phyloP scores from a whole-genome alignment of 2,888 invertebrate species.

The Mesorhabditis belari region DNA sequence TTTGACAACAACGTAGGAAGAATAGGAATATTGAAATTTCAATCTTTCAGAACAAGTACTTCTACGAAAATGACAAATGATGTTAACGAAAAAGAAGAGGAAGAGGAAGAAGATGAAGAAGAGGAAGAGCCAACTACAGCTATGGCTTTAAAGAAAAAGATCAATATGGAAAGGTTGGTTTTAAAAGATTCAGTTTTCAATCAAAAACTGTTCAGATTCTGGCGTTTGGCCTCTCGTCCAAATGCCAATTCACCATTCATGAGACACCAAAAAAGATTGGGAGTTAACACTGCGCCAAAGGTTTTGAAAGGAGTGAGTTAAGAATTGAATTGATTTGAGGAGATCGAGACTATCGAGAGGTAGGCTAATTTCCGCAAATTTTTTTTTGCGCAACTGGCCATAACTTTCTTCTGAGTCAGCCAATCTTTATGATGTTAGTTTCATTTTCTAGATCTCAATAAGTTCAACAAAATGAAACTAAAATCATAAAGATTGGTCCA shows the following conservation, averaged over 20 bases:
- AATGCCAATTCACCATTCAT: conserved; percentile 17
- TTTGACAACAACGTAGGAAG: too few species aligned
- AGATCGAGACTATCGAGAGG: too few species aligned
- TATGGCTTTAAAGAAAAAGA: conserved; percentile 5
- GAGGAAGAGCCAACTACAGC: conserved; percentile 2
- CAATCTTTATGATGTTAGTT: too few species aligned
- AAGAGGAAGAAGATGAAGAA: conserved; percentile 9
- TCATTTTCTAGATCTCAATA: too few species aligned
- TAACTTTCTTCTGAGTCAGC: too few species aligned
- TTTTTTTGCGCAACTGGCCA: too few species aligned
- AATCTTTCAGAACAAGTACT: conserved; percentile 1
- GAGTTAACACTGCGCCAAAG: background rate
- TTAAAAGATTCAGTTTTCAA: conserved; percentile 23
- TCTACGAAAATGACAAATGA: conserved; percentile 2
- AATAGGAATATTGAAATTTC: background rate
- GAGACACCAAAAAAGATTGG: conserved; percentile 7
- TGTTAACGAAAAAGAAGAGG: conserved; percentile 4
- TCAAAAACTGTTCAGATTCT: conserved; percentile 51
- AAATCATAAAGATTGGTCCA: too few species aligned
- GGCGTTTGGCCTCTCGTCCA: conserved; percentile 37
- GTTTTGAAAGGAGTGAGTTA: background rate
- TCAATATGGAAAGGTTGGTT: conserved; percentile 42
- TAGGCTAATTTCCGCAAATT: too few species aligned
- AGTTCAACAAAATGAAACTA: too few species aligned
- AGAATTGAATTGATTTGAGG: too few species aligned